Percentiles rank a stretch among this genome's conserved stretches.
These are phyloP conservation scores for Rhabditophanes sp. DNA, from an alignment of 2,888 invertebrate species.

Conservation along the genomic window DNA sequence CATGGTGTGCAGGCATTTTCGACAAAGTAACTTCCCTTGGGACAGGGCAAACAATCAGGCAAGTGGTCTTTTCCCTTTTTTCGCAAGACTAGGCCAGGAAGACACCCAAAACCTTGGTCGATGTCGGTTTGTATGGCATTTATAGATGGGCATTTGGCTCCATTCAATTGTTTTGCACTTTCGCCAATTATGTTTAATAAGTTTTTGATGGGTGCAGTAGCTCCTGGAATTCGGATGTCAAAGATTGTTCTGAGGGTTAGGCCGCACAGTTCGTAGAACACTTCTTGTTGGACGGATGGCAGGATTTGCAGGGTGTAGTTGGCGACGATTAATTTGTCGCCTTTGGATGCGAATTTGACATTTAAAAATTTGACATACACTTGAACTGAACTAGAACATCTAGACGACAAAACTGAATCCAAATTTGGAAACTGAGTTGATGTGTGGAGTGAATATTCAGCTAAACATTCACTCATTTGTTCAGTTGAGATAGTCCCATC, in stretches of 20 bases:
- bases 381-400: constrained; percentile 82
- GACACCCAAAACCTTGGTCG: constrained; percentile 75
- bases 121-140: constrained; percentile 69
- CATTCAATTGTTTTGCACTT: constrained; percentile 19
- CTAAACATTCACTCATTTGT: too few relatives aligned
- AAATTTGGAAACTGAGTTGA: too few relatives aligned
- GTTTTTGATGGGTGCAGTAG: constrained; percentile 31
- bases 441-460: too few relatives aligned
- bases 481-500: constrained; percentile 22
- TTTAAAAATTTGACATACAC: constrained; percentile 79
- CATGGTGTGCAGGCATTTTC: constrained; percentile 74
- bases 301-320: constrained; percentile 72
- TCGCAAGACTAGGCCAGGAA: constrained; percentile 77
- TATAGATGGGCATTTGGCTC: constrained; percentile 66
- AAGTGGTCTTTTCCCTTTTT: constrained; percentile 59
- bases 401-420: constrained; percentile 66
- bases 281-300: constrained; percentile 72
- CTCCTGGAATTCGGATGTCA: constrained; percentile 77
- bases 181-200: constrained; percentile 29
- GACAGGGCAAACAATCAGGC: constrained; percentile 83
- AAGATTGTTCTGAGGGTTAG: constrained; percentile 80
- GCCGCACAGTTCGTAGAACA: constrained; percentile 81
- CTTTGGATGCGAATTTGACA: constrained; percentile 50
- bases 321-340: constrained; percentile 50
- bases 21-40: constrained; percentile 81